Evolutionary conservation across 2,113 vertebrate genomes (phyloP), one percentile per base, ranked within the genome.

Genomic region (Halcyon senegalensis): DNA sequence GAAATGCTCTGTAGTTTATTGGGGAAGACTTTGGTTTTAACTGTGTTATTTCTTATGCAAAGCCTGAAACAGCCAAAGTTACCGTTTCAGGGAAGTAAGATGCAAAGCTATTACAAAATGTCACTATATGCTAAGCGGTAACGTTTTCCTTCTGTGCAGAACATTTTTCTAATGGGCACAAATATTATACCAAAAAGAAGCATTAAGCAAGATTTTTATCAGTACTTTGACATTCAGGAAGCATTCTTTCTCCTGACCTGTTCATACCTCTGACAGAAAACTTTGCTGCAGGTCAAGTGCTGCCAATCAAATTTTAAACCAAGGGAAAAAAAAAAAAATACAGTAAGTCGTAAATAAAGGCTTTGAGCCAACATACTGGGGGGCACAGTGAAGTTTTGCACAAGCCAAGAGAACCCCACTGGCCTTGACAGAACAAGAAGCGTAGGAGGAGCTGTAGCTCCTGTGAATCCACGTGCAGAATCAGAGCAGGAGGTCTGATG

Each of bases 401-500:
- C 51, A 16, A 46, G 37, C 41, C 53, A 31, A 33, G 51, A 83
- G 28, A 76, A 24, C 23, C 25, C 33, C 16, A 1, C 8, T 87
- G 62, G 46, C 56, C 35, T 44, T 50, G 37, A 11, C 25, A 75
- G n/a, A 50, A n/a, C 56, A 83, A 50, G 66, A 69, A 17, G 18
- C 30, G n/a, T 28, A 64, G 37, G 56, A 4, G 5, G 60, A 62
- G 37, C 44, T 83, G 28, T 50, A 64, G 27, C 17, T 20, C 9
- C 10, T 0, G 0, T 55, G 31, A 69, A 53, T 53, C 41, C 23
- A 43, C 7, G 1, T 63, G n/a, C 16, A 46, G 59, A 68, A n/a
- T 15, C 0, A 0, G 11, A 46, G 31, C 58, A 74, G 33, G 48
- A 39, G 27, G 25, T 78, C 17, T 58, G 37, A 39, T 1, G 0